A percentile compares a stretch with the other conserved stretches of the same genome.
These are phyloP conservation scores for Forbesichthys papilliferus DNA, from an alignment of 2,113 vertebrate genomes.

Conservation along the genomic window DNA sequence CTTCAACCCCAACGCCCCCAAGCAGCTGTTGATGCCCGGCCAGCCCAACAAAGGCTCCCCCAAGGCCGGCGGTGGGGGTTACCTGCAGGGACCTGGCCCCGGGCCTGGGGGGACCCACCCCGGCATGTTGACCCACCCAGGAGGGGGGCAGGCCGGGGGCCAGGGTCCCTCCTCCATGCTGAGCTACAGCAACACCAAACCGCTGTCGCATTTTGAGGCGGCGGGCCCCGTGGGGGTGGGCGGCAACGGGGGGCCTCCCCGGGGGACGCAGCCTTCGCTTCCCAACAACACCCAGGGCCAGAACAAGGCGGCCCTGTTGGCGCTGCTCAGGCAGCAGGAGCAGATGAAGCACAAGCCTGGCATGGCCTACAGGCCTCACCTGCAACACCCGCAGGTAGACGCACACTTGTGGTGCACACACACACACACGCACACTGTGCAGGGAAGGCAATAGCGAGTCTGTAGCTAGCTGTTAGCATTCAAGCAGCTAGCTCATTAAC, in stretches of 20 bases:
- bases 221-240: conserved; percentile 62
- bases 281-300: conserved; percentile 65
- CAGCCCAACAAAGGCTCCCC: conserved; percentile 87
- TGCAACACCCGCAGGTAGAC: conserved; percentile 84
- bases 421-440: too few relatives aligned
- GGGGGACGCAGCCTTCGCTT: conserved; percentile 28
- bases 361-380: conserved; percentile 81
- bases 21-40: conserved; percentile 82
- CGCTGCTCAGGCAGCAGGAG: conserved; percentile 82
- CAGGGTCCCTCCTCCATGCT: conserved; percentile 74
- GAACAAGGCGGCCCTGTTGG: conserved; percentile 82
- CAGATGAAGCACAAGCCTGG: conserved; percentile 86
- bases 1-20: conserved; percentile 84
- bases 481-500: too few relatives aligned
- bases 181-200: conserved; percentile 93
- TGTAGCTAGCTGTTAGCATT: too few relatives aligned
- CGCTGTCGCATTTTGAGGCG: conserved; percentile 93
- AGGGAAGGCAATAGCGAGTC: too few relatives aligned
- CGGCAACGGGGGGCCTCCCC: conserved; percentile 40
- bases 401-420: too few relatives aligned
- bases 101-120: conserved; percentile 66
- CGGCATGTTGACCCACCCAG: conserved; percentile 69
- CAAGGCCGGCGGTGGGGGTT: conserved; percentile 80
- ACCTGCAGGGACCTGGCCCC: conserved; percentile 76
- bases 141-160: conserved; percentile 50